phyloP scores from a whole-genome alignment of 2,113 vertebrate genomes.

The Eretmochelys imbricata region DNA sequence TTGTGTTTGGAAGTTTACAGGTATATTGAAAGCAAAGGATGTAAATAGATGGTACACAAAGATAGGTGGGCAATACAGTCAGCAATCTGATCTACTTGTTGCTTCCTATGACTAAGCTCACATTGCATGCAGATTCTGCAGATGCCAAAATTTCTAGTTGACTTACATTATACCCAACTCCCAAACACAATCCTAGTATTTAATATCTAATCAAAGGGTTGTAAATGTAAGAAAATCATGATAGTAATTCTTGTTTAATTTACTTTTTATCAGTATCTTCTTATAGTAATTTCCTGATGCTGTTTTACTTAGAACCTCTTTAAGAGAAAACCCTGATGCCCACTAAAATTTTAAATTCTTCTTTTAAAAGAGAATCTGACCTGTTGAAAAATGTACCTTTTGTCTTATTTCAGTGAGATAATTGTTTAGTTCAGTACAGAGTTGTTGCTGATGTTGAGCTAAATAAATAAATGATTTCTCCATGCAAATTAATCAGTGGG shows the following conservation, averaged over 20 bases:
- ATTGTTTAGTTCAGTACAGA: not conserved
- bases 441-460: not conserved
- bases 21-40: not conserved
- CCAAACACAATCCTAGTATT: not conserved
- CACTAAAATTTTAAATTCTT: not conserved
- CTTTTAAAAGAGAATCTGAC: not conserved
- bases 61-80: not conserved
- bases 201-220: not conserved
- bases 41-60: not conserved
- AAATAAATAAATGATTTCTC: not conserved
- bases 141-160: not conserved
- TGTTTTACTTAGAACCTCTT: not conserved
- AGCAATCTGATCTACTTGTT: not conserved
- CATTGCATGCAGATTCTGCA: not conserved
- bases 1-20: not conserved
- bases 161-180: not conserved
- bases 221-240: not conserved
- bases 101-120: not conserved
- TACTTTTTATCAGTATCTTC: not conserved
- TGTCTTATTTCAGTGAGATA: not conserved
- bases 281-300: not conserved
- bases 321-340: not conserved
- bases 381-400: not conserved
- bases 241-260: not conserved
- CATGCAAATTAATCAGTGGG: not conserved